These are phyloP conservation scores for Morpho helenor DNA, from an alignment of 2,888 invertebrate genomes.

Conservation along the genomic window DNA sequence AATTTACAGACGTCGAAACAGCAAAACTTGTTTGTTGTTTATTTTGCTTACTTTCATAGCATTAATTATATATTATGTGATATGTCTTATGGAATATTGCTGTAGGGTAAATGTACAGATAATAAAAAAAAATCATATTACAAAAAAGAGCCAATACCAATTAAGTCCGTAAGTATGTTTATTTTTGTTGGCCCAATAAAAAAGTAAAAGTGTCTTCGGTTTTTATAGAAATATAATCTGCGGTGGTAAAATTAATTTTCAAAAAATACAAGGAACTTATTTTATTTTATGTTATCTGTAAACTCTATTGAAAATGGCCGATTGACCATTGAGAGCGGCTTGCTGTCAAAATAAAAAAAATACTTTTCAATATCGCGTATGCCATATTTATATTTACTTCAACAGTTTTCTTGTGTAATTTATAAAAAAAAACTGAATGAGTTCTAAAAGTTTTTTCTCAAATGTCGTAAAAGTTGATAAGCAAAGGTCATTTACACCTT, in stretches of 20 bases:
- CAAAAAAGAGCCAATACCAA: too few relatives aligned
- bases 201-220: too few relatives aligned
- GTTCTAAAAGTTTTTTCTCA: constrained; percentile 37
- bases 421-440: constrained; percentile 47
- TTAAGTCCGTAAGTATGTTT: too few relatives aligned
- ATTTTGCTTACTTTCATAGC: too few relatives aligned
- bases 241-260: background rate
- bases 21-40: too few relatives aligned
- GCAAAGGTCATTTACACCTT: constrained; percentile 71
- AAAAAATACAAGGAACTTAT: background rate
- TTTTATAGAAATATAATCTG: too few relatives aligned
- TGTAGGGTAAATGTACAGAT: too few relatives aligned
- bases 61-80: too few relatives aligned
- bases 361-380: constrained; percentile 51
- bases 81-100: too few relatives aligned
- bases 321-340: constrained; percentile 69
- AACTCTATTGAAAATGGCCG: constrained; percentile 64
- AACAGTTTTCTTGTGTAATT: constrained; percentile 39
- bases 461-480: constrained; percentile 40
- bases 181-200: too few relatives aligned
- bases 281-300: background rate
- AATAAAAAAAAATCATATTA: too few relatives aligned
- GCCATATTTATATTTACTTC: constrained; percentile 38
- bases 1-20: too few relatives aligned
- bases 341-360: constrained; percentile 75